phyloP scores from a whole-genome alignment of 2,888 invertebrate species.

The Drosophila formosana region DNA sequence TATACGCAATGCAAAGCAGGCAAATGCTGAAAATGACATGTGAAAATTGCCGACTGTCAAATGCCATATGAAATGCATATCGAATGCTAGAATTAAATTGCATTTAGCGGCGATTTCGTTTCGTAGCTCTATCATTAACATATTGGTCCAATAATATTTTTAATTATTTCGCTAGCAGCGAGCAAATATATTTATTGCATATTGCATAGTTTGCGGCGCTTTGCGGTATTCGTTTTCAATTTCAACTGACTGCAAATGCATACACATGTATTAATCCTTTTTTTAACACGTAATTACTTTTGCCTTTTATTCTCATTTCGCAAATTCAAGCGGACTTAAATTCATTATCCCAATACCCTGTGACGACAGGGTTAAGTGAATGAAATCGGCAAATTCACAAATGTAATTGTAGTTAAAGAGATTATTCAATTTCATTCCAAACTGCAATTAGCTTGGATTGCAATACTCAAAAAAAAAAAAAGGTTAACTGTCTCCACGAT shows the following conservation, averaged over 20 bases:
- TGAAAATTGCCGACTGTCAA: conserved; percentile 15
- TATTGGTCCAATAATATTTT: conserved; percentile 8
- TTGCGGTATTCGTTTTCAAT: conserved; percentile 19
- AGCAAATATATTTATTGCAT: conserved; percentile 1
- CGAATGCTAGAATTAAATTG: neutral
- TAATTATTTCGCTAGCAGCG: conserved; percentile 4
- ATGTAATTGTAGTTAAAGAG: too few relatives aligned
- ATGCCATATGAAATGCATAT: neutral
- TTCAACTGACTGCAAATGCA: neutral
- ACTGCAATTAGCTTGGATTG: neutral
- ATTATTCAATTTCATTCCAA: too few relatives aligned
- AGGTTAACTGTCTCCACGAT: too few relatives aligned
- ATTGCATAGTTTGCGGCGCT: conserved; percentile 9
- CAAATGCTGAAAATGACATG: neutral
- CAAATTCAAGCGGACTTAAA: neutral
- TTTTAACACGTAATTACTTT: conserved; percentile 15
- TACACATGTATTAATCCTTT: neutral
- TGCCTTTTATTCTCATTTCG: neutral
- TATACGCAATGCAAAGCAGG: neutral
- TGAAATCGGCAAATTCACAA: neutral
- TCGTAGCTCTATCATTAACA: conserved; percentile 11
- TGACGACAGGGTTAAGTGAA: neutral
- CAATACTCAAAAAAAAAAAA: too few relatives aligned
- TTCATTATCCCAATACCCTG: neutral
- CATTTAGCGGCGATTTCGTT: conserved; percentile 11